Base-by-base conservation (phyloP, 2,113 vertebrate genomes). In the Actenoides lindsayi region DNA sequence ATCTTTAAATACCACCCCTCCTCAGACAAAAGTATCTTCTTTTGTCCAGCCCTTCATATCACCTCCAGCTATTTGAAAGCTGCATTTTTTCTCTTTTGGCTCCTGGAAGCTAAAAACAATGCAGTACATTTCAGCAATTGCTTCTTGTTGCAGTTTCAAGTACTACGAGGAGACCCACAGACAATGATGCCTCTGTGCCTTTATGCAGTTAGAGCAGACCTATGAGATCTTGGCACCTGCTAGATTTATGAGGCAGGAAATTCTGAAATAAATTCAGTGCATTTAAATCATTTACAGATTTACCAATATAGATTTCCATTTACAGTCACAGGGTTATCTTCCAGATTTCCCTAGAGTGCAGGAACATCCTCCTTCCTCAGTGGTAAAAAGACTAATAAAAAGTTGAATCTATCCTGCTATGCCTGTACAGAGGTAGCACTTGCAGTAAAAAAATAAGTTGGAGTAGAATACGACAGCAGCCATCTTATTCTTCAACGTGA, bases 241-340 rank as follows among this genome's bases (percentile, higher is more conserved):
- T 8, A 83, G 54, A 84, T 46, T 74, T 64, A 84, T 19, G 37
- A 87, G 65, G 74, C 71, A 82, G 69, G 56, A 81, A 73, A 82
- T 76, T 85, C 51, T 64, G 42, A 93, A 93, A 64, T 60, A 68
- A 86, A 56, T 25, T 30, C 51, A 79, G 75, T 56, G 33, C 57
- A 53, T 53, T 53, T 53, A 53, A 28, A 89, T 85, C 39, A n/a
- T 63, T 68, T 93, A 68, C 70, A 87, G 85, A 76, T 83, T 87
- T 79, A 92, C 83, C 65, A 85, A 60, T 39, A 78, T 8, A 84
- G 67, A 63, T 37, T 70, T 89, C 76, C 77, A 48, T 51, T 83
- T 93, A 59, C 60, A 93, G 89, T 68, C 89, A 87, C 69, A 51
- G n/a, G 35, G 56, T 82, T 84, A 91, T 84, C 81, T 67, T 89